Evolutionary conservation across 1,140 invertebrate genomes (phyloP), one percentile per base, ranked within the genome.

Genomic region (Magallana ariakensis): DNA sequence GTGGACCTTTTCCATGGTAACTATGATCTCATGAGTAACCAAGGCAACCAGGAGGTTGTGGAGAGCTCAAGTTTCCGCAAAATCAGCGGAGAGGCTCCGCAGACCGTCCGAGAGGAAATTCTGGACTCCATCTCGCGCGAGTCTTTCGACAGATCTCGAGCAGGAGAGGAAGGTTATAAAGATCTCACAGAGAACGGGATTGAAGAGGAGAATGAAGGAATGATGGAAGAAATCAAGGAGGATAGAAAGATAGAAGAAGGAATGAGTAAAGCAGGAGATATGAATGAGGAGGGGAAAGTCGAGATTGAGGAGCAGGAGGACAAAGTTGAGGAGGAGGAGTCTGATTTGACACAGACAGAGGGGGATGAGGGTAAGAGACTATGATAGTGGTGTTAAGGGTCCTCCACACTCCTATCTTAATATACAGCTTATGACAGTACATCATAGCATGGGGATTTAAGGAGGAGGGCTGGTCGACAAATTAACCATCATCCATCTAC

Each of bases 1-100:
- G 91, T 93, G 87, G 93, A 94, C 66, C 92, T 92, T 0, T 82
- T 93, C 10, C 89, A 90, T 55, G 93, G 93, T 16, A 92, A 90
- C 81, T 85, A 93, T 70, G 91, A 92, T 62, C 89, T 93, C n/a
- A 84, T 90, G 16, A 75, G 87, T 19, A 60, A 57, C 15, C 81
- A 87, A 11, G 90, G 89, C 15, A 86, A 87, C 11, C 87, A 85
- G 53, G 92, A 92, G 33, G 90, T 93, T 9, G 90, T 90, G 56
- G 92, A 93, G 82, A 90, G 89, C 19, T 89, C 89, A 9, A 92
- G 92, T 54, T 93, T 93, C 86, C 87, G 92, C 55, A 91, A 90
- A 81, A 89, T 92, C 10, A 92, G 91, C 81, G 89, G 87, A 15
- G 88, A 92, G 66, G 89, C 88, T 16, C 70, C 87, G 56, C 80